Base-by-base conservation (phyloP, 92 coral and sea anemone species). In the Ricordea florida region DNA sequence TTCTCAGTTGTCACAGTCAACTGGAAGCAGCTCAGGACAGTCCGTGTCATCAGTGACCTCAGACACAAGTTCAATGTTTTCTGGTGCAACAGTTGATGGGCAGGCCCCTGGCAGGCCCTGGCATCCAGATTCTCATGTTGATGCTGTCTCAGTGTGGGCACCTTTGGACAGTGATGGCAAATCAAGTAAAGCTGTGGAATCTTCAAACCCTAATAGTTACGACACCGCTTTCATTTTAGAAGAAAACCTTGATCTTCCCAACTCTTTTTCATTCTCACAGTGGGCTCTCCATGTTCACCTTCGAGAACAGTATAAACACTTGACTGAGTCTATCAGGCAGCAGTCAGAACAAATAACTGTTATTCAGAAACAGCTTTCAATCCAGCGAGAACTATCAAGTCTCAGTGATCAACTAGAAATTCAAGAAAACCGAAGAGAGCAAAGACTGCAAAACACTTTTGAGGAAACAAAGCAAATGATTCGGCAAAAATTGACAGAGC, bases 201-300 rank as follows among this genome's bases (percentile, higher is more conserved):
- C 7, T 10, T 14, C 77, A 10, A 10, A 53, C 37, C 42, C 20
- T 15, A 26, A 27, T 38, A 14, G 53, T 24, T 52, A 70, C 41
- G 77, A 27, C 2, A 56, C 53, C 29, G 18, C 52, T n/a, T 18
- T 70, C 40, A 6, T 70, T 4, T 15, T 70, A 30, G 77, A 6
- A 11, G 77, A 55, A 11, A 33, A 55, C 14, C 33, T 38, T 40
- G 65, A 70, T 29, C 53, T 70, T 63, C 77, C 77, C 9, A 65
- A 70, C 20, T 70, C 77, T 30, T 53, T 70, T 9, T 70, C 77
- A 25, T 41, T 70, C 30, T 70, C 80, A 20, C 80, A 73, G 33
- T 58, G 68, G 80, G 57, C 59, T 2, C 58, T 73, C 4, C 80
- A 73, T 32, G 42, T 73, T 28, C 80, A 59, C n/a, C 80, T 73